A percentile compares a stretch with the other conserved stretches of the same genome.
Conservation (phyloP, 37 sponge, comb jelly and placozoan genomes). For the Amphimedon queenslandica region DNA sequence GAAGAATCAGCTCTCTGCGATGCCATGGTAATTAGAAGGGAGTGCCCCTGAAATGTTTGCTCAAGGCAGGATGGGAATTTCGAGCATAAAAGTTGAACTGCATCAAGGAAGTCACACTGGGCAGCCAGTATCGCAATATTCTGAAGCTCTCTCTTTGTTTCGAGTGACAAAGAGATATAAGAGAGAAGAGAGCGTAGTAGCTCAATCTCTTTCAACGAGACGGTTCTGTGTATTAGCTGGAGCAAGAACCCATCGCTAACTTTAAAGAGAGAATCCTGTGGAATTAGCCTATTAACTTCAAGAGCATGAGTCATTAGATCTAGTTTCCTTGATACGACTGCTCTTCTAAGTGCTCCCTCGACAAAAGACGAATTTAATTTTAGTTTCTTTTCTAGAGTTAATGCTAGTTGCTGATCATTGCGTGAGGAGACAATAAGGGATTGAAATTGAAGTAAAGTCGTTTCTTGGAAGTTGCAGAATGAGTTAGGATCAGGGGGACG, state of each 20-base stretch:
- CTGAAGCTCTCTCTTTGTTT: conserved; percentile 37
- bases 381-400: conserved; percentile 13
- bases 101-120: conserved; percentile 32
- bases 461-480: conserved; percentile 4
- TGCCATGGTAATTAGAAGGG: conserved; percentile 34
- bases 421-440: background rate
- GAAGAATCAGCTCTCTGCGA: conserved; percentile 7
- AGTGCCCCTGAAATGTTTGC: conserved; percentile 48
- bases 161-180: conserved; percentile 29
- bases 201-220: conserved; percentile 22
- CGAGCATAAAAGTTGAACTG: conserved; percentile 40
- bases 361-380: conserved; percentile 10
- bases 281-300: conserved; percentile 32
- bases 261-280: conserved; percentile 22
- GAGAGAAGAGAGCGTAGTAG: conserved; percentile 37
- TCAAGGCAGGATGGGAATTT: conserved; percentile 52
- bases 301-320: conserved; percentile 30
- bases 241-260: conserved; percentile 39
- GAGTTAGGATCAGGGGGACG: too few relatives aligned
- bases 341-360: conserved; percentile 13
- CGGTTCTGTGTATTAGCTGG: conserved; percentile 39
- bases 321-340: conserved; percentile 1
- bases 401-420: conserved; percentile 8
- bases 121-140: conserved; percentile 53
- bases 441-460: conserved; percentile 27